Percentiles rank a stretch among this genome's conserved stretches.
phyloP scores from a whole-genome alignment of 2,888 invertebrate genomes.

The Lasioglossum pauxillum region DNA sequence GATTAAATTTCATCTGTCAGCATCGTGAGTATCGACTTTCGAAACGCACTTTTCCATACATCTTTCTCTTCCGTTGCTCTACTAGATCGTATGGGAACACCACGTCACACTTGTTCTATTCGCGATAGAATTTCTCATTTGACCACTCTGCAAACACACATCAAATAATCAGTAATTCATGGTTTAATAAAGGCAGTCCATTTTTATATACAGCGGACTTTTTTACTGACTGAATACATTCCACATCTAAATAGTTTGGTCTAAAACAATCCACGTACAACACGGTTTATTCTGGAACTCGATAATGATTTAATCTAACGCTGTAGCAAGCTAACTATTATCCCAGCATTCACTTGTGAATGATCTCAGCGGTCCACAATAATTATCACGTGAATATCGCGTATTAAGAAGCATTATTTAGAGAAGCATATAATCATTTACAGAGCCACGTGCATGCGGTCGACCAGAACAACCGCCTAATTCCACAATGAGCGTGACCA shows the following conservation, averaged over 20 bases:
- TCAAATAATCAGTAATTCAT: neutral
- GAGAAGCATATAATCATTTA: conserved; percentile 38
- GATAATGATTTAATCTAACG: too few relatives aligned
- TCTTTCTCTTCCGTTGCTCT: conserved; percentile 26
- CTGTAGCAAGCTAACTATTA: too few relatives aligned
- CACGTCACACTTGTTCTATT: neutral
- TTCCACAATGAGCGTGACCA: conserved; percentile 90
- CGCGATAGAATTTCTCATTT: neutral
- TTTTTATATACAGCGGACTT: too few relatives aligned
- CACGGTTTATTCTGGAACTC: too few relatives aligned
- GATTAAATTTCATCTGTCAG: conserved; percentile 96
- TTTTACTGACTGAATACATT: too few relatives aligned
- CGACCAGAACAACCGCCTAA: conserved; percentile 97
- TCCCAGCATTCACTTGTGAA: too few relatives aligned
- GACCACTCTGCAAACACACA: neutral
- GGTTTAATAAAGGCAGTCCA: neutral
- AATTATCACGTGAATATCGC: too few relatives aligned
- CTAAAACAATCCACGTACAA: too few relatives aligned
- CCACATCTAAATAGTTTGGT: too few relatives aligned
- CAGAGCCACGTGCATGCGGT: conserved; percentile 96
- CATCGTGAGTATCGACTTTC: conserved; percentile 90
- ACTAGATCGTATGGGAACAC: conserved; percentile 9
- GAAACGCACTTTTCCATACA: conserved; percentile 33
- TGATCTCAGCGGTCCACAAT: too few relatives aligned
- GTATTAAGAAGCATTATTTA: neutral